Percentiles rank a stretch among this genome's conserved stretches.
Evolutionary conservation across 2,797 vertebrate species (phyloP).

Genomic region (Melanogrammus aeglefinus): DNA sequence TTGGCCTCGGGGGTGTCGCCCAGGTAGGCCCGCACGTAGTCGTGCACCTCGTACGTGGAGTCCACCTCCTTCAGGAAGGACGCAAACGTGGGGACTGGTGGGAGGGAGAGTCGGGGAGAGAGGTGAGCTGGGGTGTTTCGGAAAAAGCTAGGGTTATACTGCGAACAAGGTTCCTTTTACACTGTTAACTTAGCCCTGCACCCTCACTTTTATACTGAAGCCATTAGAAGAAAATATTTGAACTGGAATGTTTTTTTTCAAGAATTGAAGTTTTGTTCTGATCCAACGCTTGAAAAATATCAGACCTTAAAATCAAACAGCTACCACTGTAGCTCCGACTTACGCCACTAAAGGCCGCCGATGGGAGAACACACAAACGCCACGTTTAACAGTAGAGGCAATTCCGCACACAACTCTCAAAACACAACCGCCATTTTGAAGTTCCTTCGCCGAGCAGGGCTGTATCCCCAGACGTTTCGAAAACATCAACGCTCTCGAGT

Average conservation of each 20-base stretch:
- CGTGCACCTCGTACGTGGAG: constrained; percentile 96
- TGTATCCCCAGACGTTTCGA: not conserved
- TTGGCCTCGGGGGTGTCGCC: constrained; percentile 97
- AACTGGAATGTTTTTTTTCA: not conserved
- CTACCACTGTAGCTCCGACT: not conserved
- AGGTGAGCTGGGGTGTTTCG: not conserved
- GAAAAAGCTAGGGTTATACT: constrained; percentile 28
- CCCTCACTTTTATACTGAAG: not conserved
- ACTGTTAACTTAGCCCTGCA: not conserved
- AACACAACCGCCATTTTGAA: not conserved
- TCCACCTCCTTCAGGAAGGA: constrained; percentile 99
- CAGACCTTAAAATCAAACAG: not conserved
- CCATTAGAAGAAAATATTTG: not conserved
- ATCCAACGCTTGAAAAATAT: not conserved
- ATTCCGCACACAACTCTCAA: not conserved
- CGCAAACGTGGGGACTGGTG: constrained; percentile 95
- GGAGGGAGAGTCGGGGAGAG: constrained; percentile 21
- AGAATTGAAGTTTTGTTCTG: not conserved
- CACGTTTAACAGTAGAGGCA: not conserved
- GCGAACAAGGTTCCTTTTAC: not conserved
- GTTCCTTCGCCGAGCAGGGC: not conserved
- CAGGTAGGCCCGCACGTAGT: constrained; percentile 95
- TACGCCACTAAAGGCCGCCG: not conserved
- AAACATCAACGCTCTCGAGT: too few species aligned
- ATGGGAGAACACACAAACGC: not conserved